These are phyloP conservation scores for Athalia cordata DNA, from an alignment of 2,888 invertebrate species.

Conservation along the genomic window DNA sequence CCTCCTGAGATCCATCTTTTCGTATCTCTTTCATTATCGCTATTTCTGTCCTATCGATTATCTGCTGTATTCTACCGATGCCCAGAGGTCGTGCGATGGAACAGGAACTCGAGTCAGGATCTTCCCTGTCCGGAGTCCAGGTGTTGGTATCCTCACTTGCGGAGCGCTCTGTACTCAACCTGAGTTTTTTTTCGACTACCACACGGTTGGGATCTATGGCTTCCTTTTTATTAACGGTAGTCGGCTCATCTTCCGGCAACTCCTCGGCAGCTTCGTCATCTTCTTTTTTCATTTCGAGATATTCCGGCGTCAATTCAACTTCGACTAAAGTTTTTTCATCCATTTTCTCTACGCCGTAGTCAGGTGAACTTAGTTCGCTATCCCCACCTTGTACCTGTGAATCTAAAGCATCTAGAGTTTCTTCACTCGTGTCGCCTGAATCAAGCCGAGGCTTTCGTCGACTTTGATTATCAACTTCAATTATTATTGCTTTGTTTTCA, in stretches of 20 bases:
- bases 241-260: constrained; percentile 68
- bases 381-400: constrained; percentile 67
- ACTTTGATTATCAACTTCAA: constrained; percentile 25
- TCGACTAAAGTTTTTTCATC: constrained; percentile 73
- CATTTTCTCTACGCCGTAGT: constrained; percentile 67
- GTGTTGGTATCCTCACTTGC: constrained; percentile 87
- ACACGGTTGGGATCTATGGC: constrained; percentile 54
- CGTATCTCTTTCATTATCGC: constrained; percentile 64
- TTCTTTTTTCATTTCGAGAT: constrained; percentile 80
- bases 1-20: constrained; percentile 62
- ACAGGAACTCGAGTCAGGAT: constrained; percentile 78
- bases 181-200: constrained; percentile 73
- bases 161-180: constrained; percentile 84
- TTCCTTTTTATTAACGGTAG: constrained; percentile 53
- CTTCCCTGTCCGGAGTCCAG: constrained; percentile 79
- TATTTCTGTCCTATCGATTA: constrained; percentile 69
- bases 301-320: constrained; percentile 79
- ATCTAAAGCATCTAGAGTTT: constrained; percentile 70
- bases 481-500: constrained; percentile 41
- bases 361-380: constrained; percentile 69
- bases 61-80: constrained; percentile 78
- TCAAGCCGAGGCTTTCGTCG: constrained; percentile 62
- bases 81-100: constrained; percentile 87
- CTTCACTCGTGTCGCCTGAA: constrained; percentile 69
- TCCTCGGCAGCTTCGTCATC: constrained; percentile 78